Conservation (phyloP, 2,888 invertebrate genomes). For the Dexiosoma caninum region DNA sequence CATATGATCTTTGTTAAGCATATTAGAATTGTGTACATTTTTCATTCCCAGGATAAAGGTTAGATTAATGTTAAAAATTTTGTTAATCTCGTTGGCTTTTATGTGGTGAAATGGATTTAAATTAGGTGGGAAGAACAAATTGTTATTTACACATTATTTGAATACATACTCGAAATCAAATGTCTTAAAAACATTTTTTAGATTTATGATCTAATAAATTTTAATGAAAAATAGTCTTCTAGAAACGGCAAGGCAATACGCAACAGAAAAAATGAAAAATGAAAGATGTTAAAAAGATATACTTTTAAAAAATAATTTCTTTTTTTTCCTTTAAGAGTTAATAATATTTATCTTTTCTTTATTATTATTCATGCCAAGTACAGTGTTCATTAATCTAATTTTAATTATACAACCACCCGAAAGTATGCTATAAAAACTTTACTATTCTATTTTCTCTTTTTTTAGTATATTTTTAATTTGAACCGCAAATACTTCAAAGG, state of each 20-base stretch:
- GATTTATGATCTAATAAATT: background rate
- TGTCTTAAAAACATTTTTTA: background rate
- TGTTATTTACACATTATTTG: background rate
- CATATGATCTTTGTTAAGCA: conserved; percentile 21
- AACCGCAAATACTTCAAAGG: background rate
- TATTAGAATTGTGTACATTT: conserved; percentile 25
- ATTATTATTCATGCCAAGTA: background rate
- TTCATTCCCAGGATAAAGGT: background rate
- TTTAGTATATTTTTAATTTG: background rate
- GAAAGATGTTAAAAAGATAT: too few relatives aligned
- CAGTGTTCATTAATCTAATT: background rate
- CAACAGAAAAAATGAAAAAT: too few relatives aligned
- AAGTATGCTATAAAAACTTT: background rate
- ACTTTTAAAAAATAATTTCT: too few relatives aligned
- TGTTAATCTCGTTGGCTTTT: background rate
- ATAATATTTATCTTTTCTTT: background rate
- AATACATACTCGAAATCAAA: background rate
- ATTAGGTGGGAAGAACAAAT: background rate
- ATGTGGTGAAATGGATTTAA: background rate
- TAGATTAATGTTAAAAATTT: background rate
- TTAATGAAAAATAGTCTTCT: background rate
- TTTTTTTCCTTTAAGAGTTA: too few relatives aligned
- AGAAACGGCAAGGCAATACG: too few relatives aligned
- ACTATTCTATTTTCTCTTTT: too few relatives aligned
- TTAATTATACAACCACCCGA: background rate